A percentile compares a stretch with the other conserved stretches of the same genome.
Conservation (phyloP, 2,888 invertebrate genomes). For the Pollenia labialis region DNA sequence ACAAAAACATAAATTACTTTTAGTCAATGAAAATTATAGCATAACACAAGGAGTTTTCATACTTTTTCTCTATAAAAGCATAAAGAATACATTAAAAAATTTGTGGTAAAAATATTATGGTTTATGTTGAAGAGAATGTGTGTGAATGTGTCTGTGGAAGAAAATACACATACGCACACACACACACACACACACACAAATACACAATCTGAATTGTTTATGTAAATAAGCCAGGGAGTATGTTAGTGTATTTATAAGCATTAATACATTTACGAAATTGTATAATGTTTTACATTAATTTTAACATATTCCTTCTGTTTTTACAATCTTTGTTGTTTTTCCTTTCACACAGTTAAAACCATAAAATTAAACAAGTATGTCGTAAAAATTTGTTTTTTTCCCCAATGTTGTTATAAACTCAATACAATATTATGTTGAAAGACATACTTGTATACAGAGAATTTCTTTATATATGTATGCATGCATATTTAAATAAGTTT, state of each 20-base stretch:
- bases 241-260: not conserved
- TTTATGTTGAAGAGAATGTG: not conserved
- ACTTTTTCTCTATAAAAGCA: not conserved
- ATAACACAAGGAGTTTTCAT: constrained; percentile 26
- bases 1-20: constrained; percentile 58
- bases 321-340: not conserved
- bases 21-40: constrained; percentile 44
- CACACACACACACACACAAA: not conserved
- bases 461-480: not conserved
- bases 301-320: constrained; percentile 40
- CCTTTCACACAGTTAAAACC: not conserved
- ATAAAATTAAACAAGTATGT: constrained; percentile 55
- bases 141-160: not conserved
- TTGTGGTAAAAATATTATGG: constrained; percentile 33
- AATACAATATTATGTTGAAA: constrained; percentile 42
- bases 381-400: constrained; percentile 18
- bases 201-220: not conserved
- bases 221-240: constrained; percentile 4
- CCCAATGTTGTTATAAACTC: constrained; percentile 35
- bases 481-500: constrained; percentile 21
- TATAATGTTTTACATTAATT: constrained; percentile 29
- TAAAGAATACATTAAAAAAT: constrained; percentile 13
- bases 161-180: not conserved
- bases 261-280: not conserved
- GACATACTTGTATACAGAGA: constrained; percentile 1